These are phyloP conservation scores for Taeniopygia guttata DNA, from an alignment of 2,797 vertebrate genomes.

Conservation along the genomic window DNA sequence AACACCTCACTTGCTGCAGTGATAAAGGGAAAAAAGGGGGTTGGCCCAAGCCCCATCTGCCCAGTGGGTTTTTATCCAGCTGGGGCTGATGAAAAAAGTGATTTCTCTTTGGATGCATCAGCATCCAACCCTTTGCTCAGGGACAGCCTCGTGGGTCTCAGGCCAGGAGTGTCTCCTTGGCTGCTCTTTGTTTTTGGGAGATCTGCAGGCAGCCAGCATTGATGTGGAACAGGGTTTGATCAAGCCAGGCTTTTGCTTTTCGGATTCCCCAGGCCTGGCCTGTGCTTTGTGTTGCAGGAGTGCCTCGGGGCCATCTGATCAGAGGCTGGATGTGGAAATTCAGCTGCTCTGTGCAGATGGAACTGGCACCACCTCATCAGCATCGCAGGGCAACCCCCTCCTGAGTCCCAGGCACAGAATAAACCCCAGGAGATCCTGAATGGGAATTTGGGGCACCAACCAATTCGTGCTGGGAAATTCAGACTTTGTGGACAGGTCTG, in stretches of 20 bases:
- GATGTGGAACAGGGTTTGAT: constrained; percentile 23
- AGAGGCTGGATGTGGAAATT: background rate
- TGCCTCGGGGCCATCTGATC: background rate
- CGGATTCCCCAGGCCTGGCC: background rate
- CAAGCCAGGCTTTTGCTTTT: background rate
- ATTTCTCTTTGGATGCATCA: background rate
- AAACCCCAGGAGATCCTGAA: background rate
- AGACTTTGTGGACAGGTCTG: background rate
- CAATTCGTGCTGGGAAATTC: background rate
- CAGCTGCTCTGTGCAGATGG: background rate
- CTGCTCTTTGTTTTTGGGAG: constrained; percentile 37
- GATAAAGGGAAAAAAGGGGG: background rate
- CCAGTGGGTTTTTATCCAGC: background rate
- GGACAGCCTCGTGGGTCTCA: background rate
- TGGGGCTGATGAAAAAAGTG: background rate
- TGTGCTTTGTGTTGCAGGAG: background rate
- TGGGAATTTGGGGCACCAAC: background rate
- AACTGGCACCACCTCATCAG: background rate
- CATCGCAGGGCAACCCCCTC: background rate
- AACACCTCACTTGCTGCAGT: background rate
- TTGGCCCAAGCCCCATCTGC: background rate
- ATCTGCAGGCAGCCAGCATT: constrained; percentile 30
- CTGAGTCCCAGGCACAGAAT: background rate
- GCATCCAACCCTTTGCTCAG: background rate
- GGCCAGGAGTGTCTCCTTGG: background rate